Percentiles rank a stretch among this genome's conserved stretches.
These are phyloP conservation scores for Coptodon rendalli DNA, from an alignment of 2,113 vertebrate genomes.

Conservation along the genomic window DNA sequence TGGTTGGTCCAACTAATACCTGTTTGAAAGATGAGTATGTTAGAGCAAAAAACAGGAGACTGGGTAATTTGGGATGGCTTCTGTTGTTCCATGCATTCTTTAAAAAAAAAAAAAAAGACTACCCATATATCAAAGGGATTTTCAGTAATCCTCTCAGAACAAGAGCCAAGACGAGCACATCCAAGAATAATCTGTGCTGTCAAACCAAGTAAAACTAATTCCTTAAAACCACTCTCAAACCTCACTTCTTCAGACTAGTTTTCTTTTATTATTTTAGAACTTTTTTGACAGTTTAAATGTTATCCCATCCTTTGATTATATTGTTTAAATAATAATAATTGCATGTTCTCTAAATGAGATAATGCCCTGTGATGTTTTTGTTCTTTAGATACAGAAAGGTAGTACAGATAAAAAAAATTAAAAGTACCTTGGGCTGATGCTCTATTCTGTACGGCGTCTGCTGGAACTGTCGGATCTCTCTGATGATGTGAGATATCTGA, in stretches of 20 bases:
- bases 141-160: background rate
- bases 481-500: conserved; percentile 97
- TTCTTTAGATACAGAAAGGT: background rate
- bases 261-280: background rate
- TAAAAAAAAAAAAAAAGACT: background rate
- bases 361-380: background rate
- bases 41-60: background rate
- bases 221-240: background rate
- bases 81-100: background rate
- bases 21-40: background rate
- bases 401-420: background rate
- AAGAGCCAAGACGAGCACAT: background rate
- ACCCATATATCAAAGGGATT: background rate
- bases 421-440: conserved; percentile 88
- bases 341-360: background rate
- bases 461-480: conserved; percentile 98
- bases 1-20: background rate
- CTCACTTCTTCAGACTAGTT: background rate
- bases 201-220: background rate
- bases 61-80: background rate
- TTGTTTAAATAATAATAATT: background rate
- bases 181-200: background rate
- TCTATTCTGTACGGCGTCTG: conserved; percentile 97
- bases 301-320: background rate
- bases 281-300: background rate